phyloP scores from a whole-genome alignment of 2,888 invertebrate species.

The Lasioglossum marginatum region DNA sequence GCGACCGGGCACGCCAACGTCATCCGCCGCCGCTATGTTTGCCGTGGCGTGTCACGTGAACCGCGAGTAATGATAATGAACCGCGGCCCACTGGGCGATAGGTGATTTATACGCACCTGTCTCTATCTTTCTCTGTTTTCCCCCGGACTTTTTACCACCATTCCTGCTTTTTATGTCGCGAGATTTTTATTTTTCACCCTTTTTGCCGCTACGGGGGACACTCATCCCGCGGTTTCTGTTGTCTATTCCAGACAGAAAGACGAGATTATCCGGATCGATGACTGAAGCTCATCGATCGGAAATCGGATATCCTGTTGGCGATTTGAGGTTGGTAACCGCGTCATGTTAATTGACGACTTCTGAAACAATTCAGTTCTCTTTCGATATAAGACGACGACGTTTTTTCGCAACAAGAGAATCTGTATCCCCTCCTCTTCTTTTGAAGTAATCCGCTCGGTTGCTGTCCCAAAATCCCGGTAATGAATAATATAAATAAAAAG shows the following conservation, averaged over 20 bases:
- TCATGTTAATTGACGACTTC: neutral
- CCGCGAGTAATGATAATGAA: conserved; percentile 76
- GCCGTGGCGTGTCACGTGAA: conserved; percentile 63
- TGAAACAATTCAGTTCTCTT: neutral
- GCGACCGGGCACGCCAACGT: conserved; percentile 52
- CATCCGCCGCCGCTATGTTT: conserved; percentile 55
- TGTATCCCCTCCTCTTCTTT: too few species aligned
- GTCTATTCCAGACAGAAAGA: neutral
- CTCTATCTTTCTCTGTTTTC: neutral
- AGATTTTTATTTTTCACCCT: neutral
- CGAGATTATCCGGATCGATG: neutral
- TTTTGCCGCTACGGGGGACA: neutral
- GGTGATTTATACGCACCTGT: conserved; percentile 61
- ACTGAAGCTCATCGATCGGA: neutral
- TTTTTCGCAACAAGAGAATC: too few species aligned
- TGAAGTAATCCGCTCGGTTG: too few species aligned
- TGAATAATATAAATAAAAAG: too few species aligned
- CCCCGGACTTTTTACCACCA: conserved; percentile 6
- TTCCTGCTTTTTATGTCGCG: conserved; percentile 13
- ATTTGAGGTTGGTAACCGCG: neutral
- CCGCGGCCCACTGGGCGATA: conserved; percentile 64
- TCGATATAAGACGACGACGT: too few species aligned
- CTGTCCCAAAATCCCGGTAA: too few species aligned
- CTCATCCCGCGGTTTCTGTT: neutral
- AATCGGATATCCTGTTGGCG: neutral